A percentile compares a stretch with the other conserved stretches of the same genome.
These are phyloP conservation scores for Nyctalus aviator DNA, from an alignment of 2,797 vertebrate species.

Conservation along the genomic window DNA sequence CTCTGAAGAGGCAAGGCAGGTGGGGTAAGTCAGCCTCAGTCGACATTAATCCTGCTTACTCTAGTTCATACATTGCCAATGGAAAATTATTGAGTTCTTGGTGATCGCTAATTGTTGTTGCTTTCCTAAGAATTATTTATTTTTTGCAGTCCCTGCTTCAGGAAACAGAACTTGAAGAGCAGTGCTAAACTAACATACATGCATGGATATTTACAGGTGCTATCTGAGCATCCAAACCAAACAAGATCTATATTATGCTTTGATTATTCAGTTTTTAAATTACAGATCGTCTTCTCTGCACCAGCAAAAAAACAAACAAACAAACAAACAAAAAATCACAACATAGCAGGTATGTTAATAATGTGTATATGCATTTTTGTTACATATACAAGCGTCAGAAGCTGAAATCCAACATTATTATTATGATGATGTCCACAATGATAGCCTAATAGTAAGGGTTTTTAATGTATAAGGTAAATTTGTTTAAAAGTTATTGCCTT, in stretches of 20 bases:
- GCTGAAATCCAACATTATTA: not conserved
- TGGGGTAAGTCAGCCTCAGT: not conserved
- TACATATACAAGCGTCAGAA: not conserved
- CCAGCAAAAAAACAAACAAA: not conserved
- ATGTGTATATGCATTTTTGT: not conserved
- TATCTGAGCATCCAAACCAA: not conserved
- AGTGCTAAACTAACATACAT: fast-evolving
- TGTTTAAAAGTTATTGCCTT: not conserved
- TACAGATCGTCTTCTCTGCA: not conserved
- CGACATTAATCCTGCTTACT: not conserved
- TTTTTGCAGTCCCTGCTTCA: not conserved
- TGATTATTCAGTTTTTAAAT: not conserved
- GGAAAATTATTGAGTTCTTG: not conserved
- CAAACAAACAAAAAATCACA: not conserved
- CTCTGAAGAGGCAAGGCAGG: not conserved
- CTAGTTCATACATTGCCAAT: not conserved
- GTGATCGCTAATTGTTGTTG: not conserved
- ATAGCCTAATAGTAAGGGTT: not conserved
- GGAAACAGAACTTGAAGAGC: not conserved
- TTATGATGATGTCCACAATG: not conserved
- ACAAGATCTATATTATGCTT: not conserved
- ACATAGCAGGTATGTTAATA: not conserved
- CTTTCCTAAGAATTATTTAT: not conserved
- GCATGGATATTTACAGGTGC: too few relatives aligned
- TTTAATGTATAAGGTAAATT: not conserved